Evolutionary conservation across 2,113 vertebrate genomes (phyloP).

Genomic region (Proterorhinus semilunaris): DNA sequence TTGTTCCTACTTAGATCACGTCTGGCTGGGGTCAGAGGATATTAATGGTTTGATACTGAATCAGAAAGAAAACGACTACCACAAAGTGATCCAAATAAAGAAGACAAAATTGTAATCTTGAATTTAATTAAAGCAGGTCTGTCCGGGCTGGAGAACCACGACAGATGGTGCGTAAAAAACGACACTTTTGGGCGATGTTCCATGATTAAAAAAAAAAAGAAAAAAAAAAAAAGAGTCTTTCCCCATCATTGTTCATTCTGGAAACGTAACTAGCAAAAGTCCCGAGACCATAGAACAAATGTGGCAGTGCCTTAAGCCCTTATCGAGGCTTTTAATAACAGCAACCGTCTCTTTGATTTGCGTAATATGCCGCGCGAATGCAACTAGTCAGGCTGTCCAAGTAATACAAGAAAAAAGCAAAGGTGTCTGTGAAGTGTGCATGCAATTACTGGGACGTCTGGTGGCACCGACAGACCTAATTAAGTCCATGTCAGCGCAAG

Average conservation of each 20-base stretch:
- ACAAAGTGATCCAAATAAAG: background rate
- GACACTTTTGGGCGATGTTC: slow-evolving; percentile 19
- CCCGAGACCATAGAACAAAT: slow-evolving; percentile 19
- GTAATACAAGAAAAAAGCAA: slow-evolving; percentile 20
- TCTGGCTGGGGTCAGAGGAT: background rate
- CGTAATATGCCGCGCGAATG: slow-evolving; percentile 22
- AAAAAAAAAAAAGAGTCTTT: slow-evolving; percentile 20
- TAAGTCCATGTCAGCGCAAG: slow-evolving; percentile 36
- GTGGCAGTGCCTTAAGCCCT: slow-evolving; percentile 30
- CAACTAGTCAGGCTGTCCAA: slow-evolving; percentile 33
- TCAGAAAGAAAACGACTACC: background rate
- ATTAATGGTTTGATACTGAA: background rate
- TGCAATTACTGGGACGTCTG: slow-evolving; percentile 46
- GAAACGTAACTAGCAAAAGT: background rate
- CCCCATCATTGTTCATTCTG: slow-evolving; percentile 22
- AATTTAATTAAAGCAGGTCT: slow-evolving; percentile 58
- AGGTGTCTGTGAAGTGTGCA: slow-evolving; percentile 35
- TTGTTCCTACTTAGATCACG: background rate
- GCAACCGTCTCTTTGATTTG: slow-evolving; percentile 36
- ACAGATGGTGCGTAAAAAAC: slow-evolving; percentile 63
- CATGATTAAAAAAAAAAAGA: background rate
- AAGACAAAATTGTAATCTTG: slow-evolving; percentile 42
- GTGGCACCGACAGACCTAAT: slow-evolving; percentile 41
- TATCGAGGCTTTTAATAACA: slow-evolving; percentile 35
- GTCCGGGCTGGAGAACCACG: slow-evolving; percentile 37